Evolutionary conservation across 2,797 vertebrate genomes (phyloP).

Genomic region (Danio kyathit): DNA sequence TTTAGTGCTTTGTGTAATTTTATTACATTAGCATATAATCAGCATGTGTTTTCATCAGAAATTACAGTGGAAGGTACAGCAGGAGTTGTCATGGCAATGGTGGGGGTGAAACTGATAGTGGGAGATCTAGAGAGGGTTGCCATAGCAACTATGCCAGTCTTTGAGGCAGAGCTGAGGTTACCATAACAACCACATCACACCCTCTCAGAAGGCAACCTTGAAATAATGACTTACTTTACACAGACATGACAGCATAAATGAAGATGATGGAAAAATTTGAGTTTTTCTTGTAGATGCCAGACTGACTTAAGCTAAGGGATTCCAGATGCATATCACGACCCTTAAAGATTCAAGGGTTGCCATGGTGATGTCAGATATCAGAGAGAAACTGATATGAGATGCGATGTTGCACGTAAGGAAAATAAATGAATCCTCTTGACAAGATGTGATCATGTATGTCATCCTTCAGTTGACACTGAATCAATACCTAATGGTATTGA

Average conservation of each 20-base stretch:
- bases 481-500: constrained; percentile 3
- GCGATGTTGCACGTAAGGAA: neutral
- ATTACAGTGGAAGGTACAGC: neutral
- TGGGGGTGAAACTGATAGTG: neutral
- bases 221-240: constrained; percentile 8
- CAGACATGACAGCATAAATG: neutral
- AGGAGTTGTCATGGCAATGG: constrained; percentile 36
- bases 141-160: constrained; percentile 44
- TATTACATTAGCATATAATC: neutral
- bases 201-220: constrained; percentile 49
- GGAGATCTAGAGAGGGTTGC: constrained; percentile 42
- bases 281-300: neutral
- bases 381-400: neutral
- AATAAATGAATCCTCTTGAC: neutral
- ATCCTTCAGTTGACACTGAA: neutral
- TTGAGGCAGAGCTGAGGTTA: constrained; percentile 31
- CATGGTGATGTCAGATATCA: constrained; percentile 17
- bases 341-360: constrained; percentile 16
- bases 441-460: neutral
- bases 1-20: neutral
- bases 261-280: neutral
- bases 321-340: neutral
- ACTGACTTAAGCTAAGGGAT: neutral
- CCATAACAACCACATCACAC: constrained; percentile 54
- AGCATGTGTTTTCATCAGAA: neutral